Conservation (phyloP, 1,140 invertebrate species). For the Ectropis grisescens region DNA sequence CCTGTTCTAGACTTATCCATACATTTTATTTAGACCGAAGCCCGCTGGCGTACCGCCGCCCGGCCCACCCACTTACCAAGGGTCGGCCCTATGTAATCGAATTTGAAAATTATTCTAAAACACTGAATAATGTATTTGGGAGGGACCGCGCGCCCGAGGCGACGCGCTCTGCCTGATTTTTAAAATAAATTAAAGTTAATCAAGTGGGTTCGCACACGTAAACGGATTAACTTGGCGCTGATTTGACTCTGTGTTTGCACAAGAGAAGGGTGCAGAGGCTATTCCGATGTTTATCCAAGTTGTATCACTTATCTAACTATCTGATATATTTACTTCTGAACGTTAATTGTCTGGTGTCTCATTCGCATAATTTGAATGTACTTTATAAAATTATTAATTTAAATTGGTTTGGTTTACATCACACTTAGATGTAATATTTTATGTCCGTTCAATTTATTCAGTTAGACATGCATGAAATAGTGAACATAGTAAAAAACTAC, state of each 20-base stretch:
- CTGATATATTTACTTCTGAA: too few species aligned
- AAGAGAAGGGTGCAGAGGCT: slow-evolving; percentile 46
- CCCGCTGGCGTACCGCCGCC: slow-evolving; percentile 19
- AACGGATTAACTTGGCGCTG: slow-evolving; percentile 67
- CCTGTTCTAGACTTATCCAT: too few species aligned
- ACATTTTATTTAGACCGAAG: too few species aligned
- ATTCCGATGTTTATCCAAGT: slow-evolving; percentile 43
- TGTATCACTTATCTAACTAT: slow-evolving; percentile 17
- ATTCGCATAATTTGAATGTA: too few species aligned
- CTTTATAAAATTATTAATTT: too few species aligned
- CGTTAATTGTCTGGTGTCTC: too few species aligned
- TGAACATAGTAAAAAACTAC: too few species aligned
- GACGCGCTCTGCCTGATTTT: slow-evolving; percentile 54
- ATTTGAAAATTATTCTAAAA: slow-evolving; percentile 71
- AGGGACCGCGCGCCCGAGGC: slow-evolving; percentile 52
- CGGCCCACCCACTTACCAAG: slow-evolving; percentile 66
- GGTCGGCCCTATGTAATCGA: slow-evolving; percentile 69
- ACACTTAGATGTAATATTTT: too few species aligned
- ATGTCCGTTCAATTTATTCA: too few species aligned
- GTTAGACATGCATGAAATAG: too few species aligned
- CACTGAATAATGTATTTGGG: slow-evolving; percentile 69
- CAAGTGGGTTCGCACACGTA: slow-evolving; percentile 66
- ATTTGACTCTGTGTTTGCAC: slow-evolving; percentile 63
- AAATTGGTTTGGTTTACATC: too few species aligned
- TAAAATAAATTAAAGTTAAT: slow-evolving; percentile 70